Evolutionary conservation across 2,113 vertebrate genomes (phyloP).

Genomic region (Columbina picui): DNA sequence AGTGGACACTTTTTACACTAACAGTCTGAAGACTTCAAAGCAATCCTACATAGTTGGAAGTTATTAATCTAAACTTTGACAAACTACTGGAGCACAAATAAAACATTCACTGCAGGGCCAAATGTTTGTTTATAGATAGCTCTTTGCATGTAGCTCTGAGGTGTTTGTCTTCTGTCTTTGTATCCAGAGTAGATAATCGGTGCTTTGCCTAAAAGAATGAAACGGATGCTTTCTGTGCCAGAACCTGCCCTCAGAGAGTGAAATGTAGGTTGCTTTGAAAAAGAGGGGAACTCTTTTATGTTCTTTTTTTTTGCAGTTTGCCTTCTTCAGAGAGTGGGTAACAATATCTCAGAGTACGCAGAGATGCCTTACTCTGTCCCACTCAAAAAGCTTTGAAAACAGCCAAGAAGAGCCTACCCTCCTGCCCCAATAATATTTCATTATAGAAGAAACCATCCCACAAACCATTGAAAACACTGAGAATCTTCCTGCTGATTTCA

Average conservation of each 20-base stretch:
- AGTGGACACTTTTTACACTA: background rate
- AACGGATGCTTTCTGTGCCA: background rate
- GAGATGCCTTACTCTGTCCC: background rate
- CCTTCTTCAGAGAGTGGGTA: background rate
- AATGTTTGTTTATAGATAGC: background rate
- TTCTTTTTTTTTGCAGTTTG: background rate
- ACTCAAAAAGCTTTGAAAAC: background rate
- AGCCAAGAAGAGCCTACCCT: background rate
- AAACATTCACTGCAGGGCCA: background rate
- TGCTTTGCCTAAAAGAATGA: background rate
- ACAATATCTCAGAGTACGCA: background rate
- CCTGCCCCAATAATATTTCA: background rate
- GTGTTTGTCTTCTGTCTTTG: background rate
- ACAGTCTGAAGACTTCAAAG: background rate
- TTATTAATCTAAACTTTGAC: background rate
- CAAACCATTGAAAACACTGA: background rate
- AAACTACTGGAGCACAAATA: background rate
- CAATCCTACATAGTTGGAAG: background rate
- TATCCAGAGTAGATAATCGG: background rate
- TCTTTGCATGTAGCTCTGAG: background rate
- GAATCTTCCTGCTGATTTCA: background rate
- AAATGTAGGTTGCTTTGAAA: background rate
- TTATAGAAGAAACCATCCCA: background rate
- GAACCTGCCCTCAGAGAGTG: background rate
- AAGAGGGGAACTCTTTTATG: background rate